Conservation (phyloP, 2,888 invertebrate species). For the Agelastica alni region DNA sequence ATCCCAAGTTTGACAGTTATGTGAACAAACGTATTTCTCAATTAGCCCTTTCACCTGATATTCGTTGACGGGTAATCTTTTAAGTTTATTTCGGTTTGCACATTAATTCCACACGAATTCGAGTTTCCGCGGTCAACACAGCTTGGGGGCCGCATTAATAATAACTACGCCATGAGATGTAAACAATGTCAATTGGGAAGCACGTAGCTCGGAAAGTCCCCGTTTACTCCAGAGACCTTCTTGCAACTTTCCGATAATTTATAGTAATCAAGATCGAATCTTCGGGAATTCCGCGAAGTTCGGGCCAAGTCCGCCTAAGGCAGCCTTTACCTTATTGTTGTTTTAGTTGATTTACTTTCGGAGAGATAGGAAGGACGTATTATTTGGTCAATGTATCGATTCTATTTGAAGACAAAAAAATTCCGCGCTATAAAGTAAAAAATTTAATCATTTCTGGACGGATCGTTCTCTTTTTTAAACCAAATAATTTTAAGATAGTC, state of each 20-base stretch:
- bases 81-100: not conserved
- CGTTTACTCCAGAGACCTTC: conserved; percentile 10
- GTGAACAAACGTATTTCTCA: not conserved
- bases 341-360: conserved; percentile 20
- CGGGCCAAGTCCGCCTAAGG: conserved; percentile 5
- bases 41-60: not conserved
- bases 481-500: not conserved
- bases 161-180: conserved; percentile 15
- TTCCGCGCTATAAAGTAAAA: conserved; percentile 10
- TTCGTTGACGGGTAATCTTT: not conserved
- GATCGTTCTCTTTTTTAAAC: not conserved
- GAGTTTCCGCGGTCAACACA: not conserved
- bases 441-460: conserved; percentile 13
- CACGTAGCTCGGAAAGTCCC: conserved; percentile 15
- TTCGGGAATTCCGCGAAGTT: conserved; percentile 16
- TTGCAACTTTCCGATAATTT: conserved; percentile 23
- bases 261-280: conserved; percentile 25
- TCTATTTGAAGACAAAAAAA: conserved; percentile 10
- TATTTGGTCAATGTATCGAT: not conserved
- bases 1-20: not conserved
- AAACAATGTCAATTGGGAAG: conserved; percentile 21
- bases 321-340: conserved; percentile 18
- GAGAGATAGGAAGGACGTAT: conserved; percentile 14
- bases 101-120: not conserved
- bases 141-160: conserved; percentile 8